Evolutionary conservation across 2,113 vertebrate genomes (phyloP).

Genomic region (Myiopsitta monachus): DNA sequence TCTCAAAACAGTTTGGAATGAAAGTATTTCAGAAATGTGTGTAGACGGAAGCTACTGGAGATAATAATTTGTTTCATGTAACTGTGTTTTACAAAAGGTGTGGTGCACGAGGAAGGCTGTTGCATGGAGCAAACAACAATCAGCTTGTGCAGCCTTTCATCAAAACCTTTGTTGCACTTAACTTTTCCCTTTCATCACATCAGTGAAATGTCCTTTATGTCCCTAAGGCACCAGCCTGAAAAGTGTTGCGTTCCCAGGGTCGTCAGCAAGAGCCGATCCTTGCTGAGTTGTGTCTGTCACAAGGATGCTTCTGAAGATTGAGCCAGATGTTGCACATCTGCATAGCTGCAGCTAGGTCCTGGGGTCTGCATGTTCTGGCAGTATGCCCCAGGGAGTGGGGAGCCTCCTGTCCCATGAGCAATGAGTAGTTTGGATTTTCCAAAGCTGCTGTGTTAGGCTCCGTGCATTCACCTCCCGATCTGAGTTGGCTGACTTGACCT

Average conservation of each 20-base stretch:
- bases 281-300: neutral
- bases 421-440: neutral
- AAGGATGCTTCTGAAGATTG: neutral
- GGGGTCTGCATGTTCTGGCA: neutral
- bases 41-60: constrained; percentile 32
- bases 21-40: constrained; percentile 19
- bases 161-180: neutral
- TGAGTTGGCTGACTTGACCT: neutral
- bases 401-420: neutral
- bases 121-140: neutral
- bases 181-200: neutral
- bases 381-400: rapidly evolving
- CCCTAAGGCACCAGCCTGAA: neutral
- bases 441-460: neutral
- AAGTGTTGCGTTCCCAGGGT: rapidly evolving
- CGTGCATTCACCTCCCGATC: rapidly evolving
- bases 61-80: constrained; percentile 10
- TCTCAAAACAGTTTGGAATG: neutral
- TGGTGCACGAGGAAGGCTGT: neutral
- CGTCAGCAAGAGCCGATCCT: neutral
- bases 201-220: neutral
- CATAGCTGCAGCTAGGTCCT: neutral
- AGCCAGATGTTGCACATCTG: neutral
- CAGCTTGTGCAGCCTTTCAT: neutral
- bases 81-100: neutral